Evolutionary conservation across 2,888 invertebrate genomes (phyloP).

Genomic region (Lepas anatifera): DNA sequence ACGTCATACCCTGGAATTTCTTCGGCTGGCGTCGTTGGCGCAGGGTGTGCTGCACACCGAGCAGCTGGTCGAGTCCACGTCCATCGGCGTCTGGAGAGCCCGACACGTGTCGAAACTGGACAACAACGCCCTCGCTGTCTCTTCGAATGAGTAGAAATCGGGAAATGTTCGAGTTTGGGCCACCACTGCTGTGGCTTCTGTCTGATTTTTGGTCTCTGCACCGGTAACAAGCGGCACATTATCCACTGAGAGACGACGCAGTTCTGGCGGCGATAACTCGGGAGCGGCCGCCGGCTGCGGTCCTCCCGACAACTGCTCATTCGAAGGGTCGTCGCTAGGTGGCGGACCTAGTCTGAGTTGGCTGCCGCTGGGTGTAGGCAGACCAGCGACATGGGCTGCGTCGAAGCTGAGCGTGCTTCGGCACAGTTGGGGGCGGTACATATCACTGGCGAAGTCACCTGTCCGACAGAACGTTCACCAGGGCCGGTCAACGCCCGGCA

Average conservation of each 20-base stretch:
- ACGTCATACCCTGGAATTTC: too few species aligned
- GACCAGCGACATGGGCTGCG: background rate
- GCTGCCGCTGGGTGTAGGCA: background rate
- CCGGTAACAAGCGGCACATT: too few species aligned
- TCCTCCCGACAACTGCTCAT: background rate
- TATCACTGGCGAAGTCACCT: background rate
- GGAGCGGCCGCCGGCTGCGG: too few species aligned
- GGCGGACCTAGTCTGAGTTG: background rate
- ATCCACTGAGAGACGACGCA: too few species aligned
- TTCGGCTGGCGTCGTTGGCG: background rate
- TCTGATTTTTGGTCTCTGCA: too few species aligned
- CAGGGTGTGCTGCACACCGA: background rate
- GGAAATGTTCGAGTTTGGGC: background rate
- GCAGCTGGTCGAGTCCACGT: conserved; percentile 11
- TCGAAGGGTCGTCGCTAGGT: background rate
- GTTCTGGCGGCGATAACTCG: too few species aligned
- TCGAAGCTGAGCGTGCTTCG: background rate
- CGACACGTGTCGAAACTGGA: background rate
- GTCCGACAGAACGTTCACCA: too few species aligned
- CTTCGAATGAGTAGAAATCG: background rate
- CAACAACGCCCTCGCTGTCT: background rate
- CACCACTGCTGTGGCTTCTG: too few species aligned
- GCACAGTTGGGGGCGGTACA: background rate
- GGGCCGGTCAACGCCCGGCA: too few species aligned
- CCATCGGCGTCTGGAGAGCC: background rate